Evolutionary conservation across 92 coral and sea anemone species (phyloP).

Genomic region (Muricea muricata): DNA sequence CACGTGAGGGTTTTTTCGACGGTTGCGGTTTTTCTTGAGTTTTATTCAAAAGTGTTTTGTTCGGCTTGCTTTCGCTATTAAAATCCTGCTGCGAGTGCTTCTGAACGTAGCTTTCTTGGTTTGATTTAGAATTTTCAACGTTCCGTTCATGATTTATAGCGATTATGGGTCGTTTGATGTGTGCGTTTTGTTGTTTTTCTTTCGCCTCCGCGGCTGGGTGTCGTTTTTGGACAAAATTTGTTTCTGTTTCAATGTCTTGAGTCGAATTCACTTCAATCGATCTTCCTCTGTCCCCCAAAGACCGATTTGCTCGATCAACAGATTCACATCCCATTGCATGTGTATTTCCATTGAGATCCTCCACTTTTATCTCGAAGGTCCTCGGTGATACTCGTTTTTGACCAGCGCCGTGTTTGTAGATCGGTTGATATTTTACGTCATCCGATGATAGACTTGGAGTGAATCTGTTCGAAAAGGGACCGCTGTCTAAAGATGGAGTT

Average conservation of each 20-base stretch:
- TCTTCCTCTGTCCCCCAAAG: not conserved
- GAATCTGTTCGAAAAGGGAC: not conserved
- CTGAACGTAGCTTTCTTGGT: not conserved
- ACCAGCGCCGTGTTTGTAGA: not conserved
- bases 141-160: not conserved
- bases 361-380: not conserved
- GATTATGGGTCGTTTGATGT: not conserved
- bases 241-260: not conserved
- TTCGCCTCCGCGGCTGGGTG: not conserved
- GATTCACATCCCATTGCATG: not conserved
- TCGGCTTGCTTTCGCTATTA: not conserved
- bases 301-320: not conserved
- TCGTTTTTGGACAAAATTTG: no score
- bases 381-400: not conserved
- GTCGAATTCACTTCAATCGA: not conserved
- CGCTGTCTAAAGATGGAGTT: not conserved
- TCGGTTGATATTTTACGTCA: not conserved
- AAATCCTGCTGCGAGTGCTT: not conserved
- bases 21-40: not conserved
- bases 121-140: not conserved
- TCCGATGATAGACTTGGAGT: not conserved
- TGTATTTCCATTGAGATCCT: slow-evolving; percentile 22
- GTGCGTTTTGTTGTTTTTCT: not conserved
- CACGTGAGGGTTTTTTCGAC: not conserved
- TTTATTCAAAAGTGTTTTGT: not conserved